A percentile compares a stretch with the other conserved stretches of the same genome.
Conservation (phyloP, 2,113 vertebrate genomes). For the Nannobrachium achirus region DNA sequence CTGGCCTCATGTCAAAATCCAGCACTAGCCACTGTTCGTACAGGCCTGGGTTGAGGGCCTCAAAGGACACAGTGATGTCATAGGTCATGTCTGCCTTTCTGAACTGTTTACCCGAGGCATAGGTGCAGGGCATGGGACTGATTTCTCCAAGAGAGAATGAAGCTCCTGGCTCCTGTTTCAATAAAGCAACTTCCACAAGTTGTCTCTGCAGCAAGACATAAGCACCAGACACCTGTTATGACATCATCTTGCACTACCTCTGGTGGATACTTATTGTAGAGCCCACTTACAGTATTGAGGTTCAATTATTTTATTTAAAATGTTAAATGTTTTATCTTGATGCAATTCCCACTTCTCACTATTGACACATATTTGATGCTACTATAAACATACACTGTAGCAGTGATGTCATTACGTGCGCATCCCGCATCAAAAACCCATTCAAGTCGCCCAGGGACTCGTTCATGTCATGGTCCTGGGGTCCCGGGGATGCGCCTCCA, state of each 20-base stretch:
- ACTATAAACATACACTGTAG: too few species aligned
- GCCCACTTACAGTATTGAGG: background rate
- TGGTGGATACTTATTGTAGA: too few species aligned
- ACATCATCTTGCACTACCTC: too few species aligned
- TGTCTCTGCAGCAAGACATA: conserved; percentile 69
- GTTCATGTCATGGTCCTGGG: too few species aligned
- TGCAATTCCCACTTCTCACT: too few species aligned
- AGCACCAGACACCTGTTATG: too few species aligned
- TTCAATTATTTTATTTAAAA: background rate
- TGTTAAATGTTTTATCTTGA: background rate
- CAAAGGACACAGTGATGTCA: conserved; percentile 76
- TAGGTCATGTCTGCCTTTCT: background rate
- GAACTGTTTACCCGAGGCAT: conserved; percentile 76
- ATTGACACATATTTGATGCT: too few species aligned
- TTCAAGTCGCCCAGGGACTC: too few species aligned
- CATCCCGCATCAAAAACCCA: too few species aligned
- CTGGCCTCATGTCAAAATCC: conserved; percentile 85
- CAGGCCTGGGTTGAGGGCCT: conserved; percentile 75
- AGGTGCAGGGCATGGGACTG: conserved; percentile 58
- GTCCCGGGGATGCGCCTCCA: too few species aligned
- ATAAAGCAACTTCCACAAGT: conserved; percentile 83
- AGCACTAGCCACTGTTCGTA: conserved; percentile 92
- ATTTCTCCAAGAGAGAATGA: conserved; percentile 79
- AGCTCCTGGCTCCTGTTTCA: conserved; percentile 84
- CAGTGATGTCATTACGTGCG: too few species aligned